Evolutionary conservation across 2,888 invertebrate genomes (phyloP).

Genomic region (Pachymerium ferrugineum): DNA sequence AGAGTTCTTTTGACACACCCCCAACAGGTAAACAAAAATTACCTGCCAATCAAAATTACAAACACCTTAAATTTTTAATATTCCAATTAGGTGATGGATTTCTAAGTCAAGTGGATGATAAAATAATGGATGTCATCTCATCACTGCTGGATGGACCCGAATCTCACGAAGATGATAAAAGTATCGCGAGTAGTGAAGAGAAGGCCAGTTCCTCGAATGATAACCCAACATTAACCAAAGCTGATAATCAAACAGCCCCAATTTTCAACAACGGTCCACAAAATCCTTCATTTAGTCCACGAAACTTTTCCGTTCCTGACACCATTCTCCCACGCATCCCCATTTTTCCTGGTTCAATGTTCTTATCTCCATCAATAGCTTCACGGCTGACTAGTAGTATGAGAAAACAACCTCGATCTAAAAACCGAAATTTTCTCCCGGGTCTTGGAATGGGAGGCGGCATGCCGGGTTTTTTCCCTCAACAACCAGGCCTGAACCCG

Average conservation of each 20-base stretch:
- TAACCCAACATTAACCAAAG: background rate
- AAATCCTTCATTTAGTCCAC: background rate
- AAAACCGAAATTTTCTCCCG: background rate
- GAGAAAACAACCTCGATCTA: background rate
- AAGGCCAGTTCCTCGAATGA: background rate
- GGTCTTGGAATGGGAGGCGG: background rate
- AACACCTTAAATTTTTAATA: too few relatives aligned
- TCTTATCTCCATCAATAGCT: constrained; percentile 10
- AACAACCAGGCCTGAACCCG: background rate
- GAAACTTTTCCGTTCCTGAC: background rate
- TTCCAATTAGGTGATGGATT: background rate
- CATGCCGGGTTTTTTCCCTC: background rate
- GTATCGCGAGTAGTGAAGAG: background rate
- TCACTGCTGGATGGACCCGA: background rate
- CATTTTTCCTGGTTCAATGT: constrained; percentile 28
- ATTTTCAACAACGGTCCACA: background rate
- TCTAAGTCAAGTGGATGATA: background rate
- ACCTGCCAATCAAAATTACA: too few relatives aligned
- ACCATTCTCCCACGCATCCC: background rate
- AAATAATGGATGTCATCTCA: background rate
- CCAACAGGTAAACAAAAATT: too few relatives aligned
- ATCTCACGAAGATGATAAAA: background rate
- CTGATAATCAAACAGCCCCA: background rate
- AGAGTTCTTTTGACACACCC: too few relatives aligned
- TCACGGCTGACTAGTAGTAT: background rate